phyloP scores from a whole-genome alignment of 1,140 invertebrate species.

The Trissolcus basalis region DNA sequence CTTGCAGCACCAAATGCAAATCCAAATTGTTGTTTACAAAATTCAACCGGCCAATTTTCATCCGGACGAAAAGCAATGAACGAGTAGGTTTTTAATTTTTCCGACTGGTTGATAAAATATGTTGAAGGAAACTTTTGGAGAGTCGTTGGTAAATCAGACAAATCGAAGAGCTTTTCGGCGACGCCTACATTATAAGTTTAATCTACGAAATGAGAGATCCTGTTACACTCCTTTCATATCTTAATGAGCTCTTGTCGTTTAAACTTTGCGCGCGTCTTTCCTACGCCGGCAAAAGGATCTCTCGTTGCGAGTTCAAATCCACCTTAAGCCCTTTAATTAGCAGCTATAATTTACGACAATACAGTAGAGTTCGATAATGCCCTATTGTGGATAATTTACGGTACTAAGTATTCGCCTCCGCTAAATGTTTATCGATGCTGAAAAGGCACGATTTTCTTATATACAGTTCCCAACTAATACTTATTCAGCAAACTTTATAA shows the following conservation, averaged over 20 bases:
- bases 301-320: slow-evolving; percentile 65
- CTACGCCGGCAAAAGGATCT: slow-evolving; percentile 56
- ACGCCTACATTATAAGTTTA: too few species aligned
- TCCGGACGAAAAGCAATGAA: neutral
- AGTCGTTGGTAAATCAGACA: too few species aligned
- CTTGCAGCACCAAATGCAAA: slow-evolving; percentile 1
- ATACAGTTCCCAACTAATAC: slow-evolving; percentile 23
- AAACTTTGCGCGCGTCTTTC: slow-evolving; percentile 65
- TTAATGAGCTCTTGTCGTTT: slow-evolving; percentile 71
- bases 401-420: slow-evolving; percentile 48
- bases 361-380: slow-evolving; percentile 68
- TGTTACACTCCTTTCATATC: slow-evolving; percentile 66
- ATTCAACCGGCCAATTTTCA: neutral
- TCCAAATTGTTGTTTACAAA: neutral
- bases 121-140: too few species aligned
- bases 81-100: neutral
- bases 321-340: slow-evolving; percentile 71
- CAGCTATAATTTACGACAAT: slow-evolving; percentile 69
- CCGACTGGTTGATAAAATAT: too few species aligned
- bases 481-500: slow-evolving; percentile 18
- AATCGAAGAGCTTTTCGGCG: too few species aligned
- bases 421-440: slow-evolving; percentile 58
- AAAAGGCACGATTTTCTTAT: slow-evolving; percentile 48
- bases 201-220: slow-evolving; percentile 29
- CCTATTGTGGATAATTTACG: slow-evolving; percentile 68